phyloP scores from a whole-genome alignment of 1,140 invertebrate species.

The Platorchestia sp. region DNA sequence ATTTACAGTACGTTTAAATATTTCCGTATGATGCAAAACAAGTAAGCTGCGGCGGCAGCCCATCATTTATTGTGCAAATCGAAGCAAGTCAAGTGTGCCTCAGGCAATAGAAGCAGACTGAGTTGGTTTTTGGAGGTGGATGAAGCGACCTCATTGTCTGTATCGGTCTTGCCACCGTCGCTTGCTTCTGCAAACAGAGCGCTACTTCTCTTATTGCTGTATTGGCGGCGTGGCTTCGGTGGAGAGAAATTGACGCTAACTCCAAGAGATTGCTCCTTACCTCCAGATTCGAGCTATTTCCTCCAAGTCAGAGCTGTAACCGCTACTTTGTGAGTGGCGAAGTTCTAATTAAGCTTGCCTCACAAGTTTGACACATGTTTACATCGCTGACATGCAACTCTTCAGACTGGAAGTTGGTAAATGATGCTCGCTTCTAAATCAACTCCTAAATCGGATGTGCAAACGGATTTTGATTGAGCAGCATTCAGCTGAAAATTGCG shows the following conservation, averaged over 20 bases:
- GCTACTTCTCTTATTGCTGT: conserved; percentile 50
- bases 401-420: background rate
- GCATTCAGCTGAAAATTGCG: background rate
- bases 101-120: conserved; percentile 3
- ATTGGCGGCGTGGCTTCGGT: conserved; percentile 14
- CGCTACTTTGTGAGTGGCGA: conserved; percentile 35
- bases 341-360: conserved; percentile 37
- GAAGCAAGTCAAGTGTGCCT: background rate
- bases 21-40: background rate
- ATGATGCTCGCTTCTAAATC: conserved; percentile 18
- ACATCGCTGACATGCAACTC: conserved; percentile 1
- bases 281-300: conserved; percentile 53
- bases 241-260: conserved; percentile 38
- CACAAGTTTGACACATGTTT: conserved; percentile 50
- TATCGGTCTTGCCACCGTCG: background rate
- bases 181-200: background rate
- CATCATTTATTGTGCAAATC: background rate
- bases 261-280: conserved; percentile 9
- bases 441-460: conserved; percentile 8
- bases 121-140: conserved; percentile 21
- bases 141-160: conserved; percentile 34
- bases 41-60: background rate
- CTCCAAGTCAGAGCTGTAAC: background rate
- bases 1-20: too few relatives aligned
- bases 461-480: background rate